Conservation (phyloP, 2,797 vertebrate species). For the Spheniscus humboldti region DNA sequence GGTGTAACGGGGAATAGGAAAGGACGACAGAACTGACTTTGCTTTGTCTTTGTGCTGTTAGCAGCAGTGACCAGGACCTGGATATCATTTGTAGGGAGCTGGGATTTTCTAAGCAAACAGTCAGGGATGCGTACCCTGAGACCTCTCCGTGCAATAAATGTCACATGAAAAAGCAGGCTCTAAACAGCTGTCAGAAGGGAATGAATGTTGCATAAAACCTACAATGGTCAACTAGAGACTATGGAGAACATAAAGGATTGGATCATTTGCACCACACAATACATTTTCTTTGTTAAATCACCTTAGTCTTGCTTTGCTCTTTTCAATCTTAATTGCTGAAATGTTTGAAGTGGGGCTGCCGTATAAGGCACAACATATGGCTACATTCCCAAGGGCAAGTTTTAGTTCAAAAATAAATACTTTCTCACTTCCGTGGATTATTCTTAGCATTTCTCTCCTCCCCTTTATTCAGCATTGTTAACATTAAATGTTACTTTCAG, state of each 20-base stretch:
- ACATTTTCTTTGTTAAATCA: rapidly evolving
- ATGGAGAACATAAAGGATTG: neutral
- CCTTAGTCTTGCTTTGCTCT: neutral
- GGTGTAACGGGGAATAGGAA: neutral
- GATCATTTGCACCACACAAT: neutral
- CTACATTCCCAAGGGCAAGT: neutral
- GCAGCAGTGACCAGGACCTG: neutral
- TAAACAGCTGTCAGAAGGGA: neutral
- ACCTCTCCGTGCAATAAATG: neutral
- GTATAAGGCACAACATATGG: neutral
- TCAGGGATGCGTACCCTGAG: neutral
- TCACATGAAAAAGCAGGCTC: neutral
- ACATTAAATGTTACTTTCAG: neutral
- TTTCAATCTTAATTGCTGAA: neutral
- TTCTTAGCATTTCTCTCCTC: neutral
- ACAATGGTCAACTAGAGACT: neutral
- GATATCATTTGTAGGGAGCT: neutral
- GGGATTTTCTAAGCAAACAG: neutral
- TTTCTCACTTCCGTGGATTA: neutral
- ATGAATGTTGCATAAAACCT: neutral
- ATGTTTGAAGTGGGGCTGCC: neutral
- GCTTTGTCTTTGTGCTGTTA: neutral
- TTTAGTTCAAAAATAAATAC: neutral
- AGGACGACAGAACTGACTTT: neutral
- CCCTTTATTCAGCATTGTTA: neutral